phyloP scores from a whole-genome alignment of 2,797 vertebrate genomes.

The Falco rusticolus region DNA sequence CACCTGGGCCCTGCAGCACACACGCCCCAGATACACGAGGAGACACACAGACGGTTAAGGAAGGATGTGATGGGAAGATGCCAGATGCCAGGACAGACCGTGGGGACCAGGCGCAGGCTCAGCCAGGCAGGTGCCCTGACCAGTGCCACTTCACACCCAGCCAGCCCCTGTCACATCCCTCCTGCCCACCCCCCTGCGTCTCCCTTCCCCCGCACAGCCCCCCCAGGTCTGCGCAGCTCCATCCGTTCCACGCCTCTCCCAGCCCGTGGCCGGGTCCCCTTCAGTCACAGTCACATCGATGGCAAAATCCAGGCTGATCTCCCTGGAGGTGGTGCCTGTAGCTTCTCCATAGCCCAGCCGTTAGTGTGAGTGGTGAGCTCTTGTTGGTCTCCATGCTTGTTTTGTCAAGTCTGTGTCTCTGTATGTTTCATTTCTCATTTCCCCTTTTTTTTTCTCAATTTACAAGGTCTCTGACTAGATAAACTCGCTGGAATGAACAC shows the following conservation, averaged over 20 bases:
- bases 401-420: background rate
- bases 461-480: background rate
- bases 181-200: background rate
- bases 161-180: background rate
- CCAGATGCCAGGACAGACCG: background rate
- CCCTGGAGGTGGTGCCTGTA: background rate
- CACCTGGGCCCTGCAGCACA: no score
- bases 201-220: background rate
- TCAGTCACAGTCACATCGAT: fast-evolving
- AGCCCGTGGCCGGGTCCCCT: fast-evolving
- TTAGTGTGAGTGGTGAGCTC: background rate
- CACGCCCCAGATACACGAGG: background rate
- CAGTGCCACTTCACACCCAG: background rate
- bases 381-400: background rate
- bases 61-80: background rate
- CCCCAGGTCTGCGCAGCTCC: background rate
- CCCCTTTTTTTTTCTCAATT: background rate
- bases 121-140: background rate
- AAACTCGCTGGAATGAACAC: background rate
- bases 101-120: background rate
- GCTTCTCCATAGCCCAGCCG: background rate
- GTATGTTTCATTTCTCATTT: background rate
- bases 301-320: background rate
- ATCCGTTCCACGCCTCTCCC: background rate
- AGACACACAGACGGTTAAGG: background rate